Base-by-base conservation (phyloP, 92 coral and sea anemone species). In the Nematostella vectensis region DNA sequence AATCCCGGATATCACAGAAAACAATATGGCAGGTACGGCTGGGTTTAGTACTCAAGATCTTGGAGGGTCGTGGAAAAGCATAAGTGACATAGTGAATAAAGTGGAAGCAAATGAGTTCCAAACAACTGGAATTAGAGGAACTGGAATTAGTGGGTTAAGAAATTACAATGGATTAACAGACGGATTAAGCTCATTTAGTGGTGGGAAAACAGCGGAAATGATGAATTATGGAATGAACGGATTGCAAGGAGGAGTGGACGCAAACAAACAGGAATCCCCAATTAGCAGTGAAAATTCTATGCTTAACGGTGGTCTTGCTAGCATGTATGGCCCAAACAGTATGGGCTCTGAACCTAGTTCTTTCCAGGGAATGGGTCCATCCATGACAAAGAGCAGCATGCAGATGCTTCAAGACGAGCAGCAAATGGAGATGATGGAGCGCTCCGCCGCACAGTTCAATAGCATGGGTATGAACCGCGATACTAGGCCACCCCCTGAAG, bases 1-100 rank as follows among this genome's bases (percentile, higher is more conserved):
- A 23, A 58, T 58, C 1, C 2, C 27, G 21, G 23, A 33, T 36
- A 27, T n/a, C n/a, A n/a, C n/a, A n/a, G 60, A 55, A 28, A 30
- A 9, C n/a, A n/a, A n/a, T n/a, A n/a, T n/a, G n/a, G n/a, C n/a
- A n/a, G n/a, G n/a, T n/a, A n/a, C n/a, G n/a, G n/a, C n/a, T n/a
- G n/a, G n/a, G n/a, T n/a, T n/a, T n/a, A n/a, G n/a, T n/a, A n/a
- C n/a, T n/a, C n/a, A n/a, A n/a, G n/a, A n/a, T n/a, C n/a, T n/a
- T n/a, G n/a, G n/a, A n/a, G n/a, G n/a, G n/a, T n/a, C n/a, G n/a
- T n/a, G n/a, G n/a, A n/a, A n/a, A n/a, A n/a, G n/a, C n/a, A n/a
- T n/a, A n/a, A n/a, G n/a, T n/a, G n/a, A n/a, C n/a, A n/a, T n/a
- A n/a, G n/a, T n/a, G n/a, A 33, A 33, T 33, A 15, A 15, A 33